Conservation (phyloP, 1,140 invertebrate species). For the Leucophenga varia region DNA sequence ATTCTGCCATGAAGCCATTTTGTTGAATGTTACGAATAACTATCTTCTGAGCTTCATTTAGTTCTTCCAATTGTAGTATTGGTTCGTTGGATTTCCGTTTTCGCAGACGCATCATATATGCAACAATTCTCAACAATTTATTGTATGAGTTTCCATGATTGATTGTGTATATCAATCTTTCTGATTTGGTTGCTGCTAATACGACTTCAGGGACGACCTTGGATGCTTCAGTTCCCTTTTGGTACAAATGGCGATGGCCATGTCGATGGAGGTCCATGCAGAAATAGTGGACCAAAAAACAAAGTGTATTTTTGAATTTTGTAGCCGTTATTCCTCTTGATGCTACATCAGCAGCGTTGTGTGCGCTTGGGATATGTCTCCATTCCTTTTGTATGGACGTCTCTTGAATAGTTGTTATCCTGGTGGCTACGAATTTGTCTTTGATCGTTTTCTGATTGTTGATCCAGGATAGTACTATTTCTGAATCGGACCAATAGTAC, state of each 20-base stretch:
- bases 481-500: too few relatives aligned
- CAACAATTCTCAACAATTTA: not conserved
- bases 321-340: slow-evolving; percentile 1
- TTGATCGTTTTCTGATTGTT: too few relatives aligned
- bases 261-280: not conserved
- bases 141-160: not conserved
- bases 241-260: not conserved
- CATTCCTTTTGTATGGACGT: slow-evolving; percentile 23
- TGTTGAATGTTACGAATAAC: not conserved
- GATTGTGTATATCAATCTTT: not conserved
- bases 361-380: slow-evolving; percentile 15
- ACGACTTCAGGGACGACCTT: not conserved
- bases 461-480: too few relatives aligned
- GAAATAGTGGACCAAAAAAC: slow-evolving; percentile 5
- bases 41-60: not conserved
- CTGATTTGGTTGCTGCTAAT: not conserved
- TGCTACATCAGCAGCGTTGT: not conserved
- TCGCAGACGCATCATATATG: not conserved
- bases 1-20: not conserved
- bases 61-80: not conserved
- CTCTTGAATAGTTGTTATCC: slow-evolving; percentile 27
- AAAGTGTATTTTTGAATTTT: not conserved
- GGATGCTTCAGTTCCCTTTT: too few relatives aligned
- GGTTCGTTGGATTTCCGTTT: not conserved
- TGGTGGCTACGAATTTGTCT: slow-evolving; percentile 36